Conservation (phyloP, 2,113 vertebrate species). For the Chitala chitala region DNA sequence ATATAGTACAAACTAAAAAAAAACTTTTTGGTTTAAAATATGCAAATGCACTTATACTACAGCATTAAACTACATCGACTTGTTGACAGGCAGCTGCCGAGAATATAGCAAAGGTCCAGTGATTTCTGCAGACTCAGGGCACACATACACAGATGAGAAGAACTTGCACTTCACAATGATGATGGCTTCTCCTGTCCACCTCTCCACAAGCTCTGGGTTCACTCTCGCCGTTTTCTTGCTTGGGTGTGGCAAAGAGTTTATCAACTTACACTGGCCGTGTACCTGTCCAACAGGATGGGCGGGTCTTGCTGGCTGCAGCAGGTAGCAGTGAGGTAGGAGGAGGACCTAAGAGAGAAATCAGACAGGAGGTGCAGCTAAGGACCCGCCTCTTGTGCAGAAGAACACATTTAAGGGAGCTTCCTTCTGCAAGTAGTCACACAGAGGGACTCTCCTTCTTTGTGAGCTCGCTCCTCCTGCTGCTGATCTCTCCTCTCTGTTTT, state of each 20-base stretch:
- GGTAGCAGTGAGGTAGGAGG: conserved; percentile 9
- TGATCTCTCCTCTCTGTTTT: conserved; percentile 36
- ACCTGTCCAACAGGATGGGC: conserved; percentile 47
- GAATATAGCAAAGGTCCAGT: too few species aligned
- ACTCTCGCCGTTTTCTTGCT: conserved; percentile 21
- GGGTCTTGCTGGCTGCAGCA: conserved; percentile 20
- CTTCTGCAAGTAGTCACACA: conserved; percentile 42
- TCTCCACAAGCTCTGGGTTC: background rate
- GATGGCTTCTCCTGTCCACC: too few species aligned
- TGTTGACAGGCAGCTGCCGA: too few species aligned
- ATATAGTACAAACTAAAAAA: too few species aligned
- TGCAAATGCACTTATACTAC: too few species aligned
- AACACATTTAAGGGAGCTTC: conserved; percentile 45
- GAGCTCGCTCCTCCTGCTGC: conserved; percentile 47
- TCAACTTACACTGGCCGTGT: conserved; percentile 41
- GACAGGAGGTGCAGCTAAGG: background rate
- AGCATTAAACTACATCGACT: too few species aligned
- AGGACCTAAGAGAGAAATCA: conserved; percentile 4
- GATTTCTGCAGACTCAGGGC: too few species aligned
- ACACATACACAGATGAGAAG: too few species aligned
- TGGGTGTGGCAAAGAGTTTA: conserved; percentile 43
- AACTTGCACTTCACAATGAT: too few species aligned
- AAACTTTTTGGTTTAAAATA: too few species aligned
- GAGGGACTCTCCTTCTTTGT: conserved; percentile 65
- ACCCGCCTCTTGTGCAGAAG: conserved; percentile 30